These are phyloP conservation scores for Cacatua alba DNA, from an alignment of 2,113 vertebrate genomes.

Conservation along the genomic window DNA sequence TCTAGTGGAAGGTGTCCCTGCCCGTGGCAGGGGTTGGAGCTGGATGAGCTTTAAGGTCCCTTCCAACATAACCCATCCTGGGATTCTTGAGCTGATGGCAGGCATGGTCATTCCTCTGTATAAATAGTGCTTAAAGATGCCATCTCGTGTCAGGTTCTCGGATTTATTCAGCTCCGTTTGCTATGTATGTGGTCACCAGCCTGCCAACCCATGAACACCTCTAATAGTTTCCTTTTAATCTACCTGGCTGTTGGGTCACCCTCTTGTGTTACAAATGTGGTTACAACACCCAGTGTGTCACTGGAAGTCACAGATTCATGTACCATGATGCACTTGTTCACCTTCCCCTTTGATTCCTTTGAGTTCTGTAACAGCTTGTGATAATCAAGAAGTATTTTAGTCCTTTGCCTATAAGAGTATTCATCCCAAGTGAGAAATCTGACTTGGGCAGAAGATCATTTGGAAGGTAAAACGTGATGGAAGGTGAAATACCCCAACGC, in stretches of 20 bases:
- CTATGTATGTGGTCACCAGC: neutral
- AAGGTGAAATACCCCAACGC: accelerated
- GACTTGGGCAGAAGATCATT: neutral
- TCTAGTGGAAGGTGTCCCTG: neutral
- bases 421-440: neutral
- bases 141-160: neutral
- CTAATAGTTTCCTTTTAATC: neutral
- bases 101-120: neutral
- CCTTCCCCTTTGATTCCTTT: neutral
- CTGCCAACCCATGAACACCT: neutral
- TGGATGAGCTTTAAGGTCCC: neutral
- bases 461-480: neutral
- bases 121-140: neutral
- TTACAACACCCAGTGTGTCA: neutral
- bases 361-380: neutral
- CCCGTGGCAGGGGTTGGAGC: neutral
- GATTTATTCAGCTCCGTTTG: neutral
- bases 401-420: too few relatives aligned
- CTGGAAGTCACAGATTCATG: neutral
- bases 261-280: neutral
- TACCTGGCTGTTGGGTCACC: neutral
- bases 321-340: accelerated
- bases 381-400: too few relatives aligned
- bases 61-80: neutral
- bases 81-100: neutral